Base-by-base conservation (phyloP, 1,140 invertebrate species). In the Chrysomallon squamiferum region DNA sequence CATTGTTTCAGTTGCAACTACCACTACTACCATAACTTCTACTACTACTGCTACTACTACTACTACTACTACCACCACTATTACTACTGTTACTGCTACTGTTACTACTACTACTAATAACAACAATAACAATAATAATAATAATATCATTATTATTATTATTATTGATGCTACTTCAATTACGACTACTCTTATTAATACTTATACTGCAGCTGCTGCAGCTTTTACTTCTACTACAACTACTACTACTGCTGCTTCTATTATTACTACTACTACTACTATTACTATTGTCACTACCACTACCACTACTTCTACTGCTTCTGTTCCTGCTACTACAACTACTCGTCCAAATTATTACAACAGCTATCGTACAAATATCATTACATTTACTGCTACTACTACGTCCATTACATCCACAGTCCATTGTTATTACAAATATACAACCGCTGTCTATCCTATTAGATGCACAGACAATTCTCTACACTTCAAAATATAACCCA, bases 311-410 rank as follows among this genome's bases (percentile, higher is more conserved):
- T 22, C 47, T 50, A 50, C 47, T 50, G 25, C 47, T 50, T 22
- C 47, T 50, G n/a, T n/a, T 50, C 7, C 47, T 50, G n/a, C 47
- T 50, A 9, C 47, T 20, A 50, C 47, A 7, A 50, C 47, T 50
- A 50, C 47, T 50, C 5, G n/a, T n/a, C n/a, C n/a, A n/a, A n/a
- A n/a, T n/a, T n/a, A n/a, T n/a, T n/a, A n/a, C n/a, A n/a, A n/a
- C n/a, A n/a, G n/a, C n/a, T n/a, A n/a, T n/a, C n/a, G 5, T 50
- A 50, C 47, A 7, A 50, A 5, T 50, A 50, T n/a, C 7, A 50
- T n/a, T 50, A 50, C 47, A 7, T 7, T n/a, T 50, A 50, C 47
- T 50, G n/a, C 47, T 50, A 50, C 47, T 50, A 50, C 47, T 50
- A 50, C 47, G 5, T 7, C 47, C n/a, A 50, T n/a, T 50, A 50